phyloP scores from a whole-genome alignment of 2,888 invertebrate genomes.

The Lepas anatifera region DNA sequence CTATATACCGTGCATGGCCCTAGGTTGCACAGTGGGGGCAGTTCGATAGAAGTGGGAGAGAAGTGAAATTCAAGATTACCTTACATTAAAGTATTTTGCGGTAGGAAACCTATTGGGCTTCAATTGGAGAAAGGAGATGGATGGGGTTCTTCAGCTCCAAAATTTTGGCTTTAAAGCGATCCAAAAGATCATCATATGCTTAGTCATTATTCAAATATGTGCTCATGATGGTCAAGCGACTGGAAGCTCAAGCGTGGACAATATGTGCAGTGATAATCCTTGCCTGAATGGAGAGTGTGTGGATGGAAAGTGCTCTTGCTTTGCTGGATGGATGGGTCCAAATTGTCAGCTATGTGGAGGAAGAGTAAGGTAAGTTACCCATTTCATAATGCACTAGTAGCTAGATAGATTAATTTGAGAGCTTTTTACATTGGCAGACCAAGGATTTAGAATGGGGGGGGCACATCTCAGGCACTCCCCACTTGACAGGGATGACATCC shows the following conservation, averaged over 20 bases:
- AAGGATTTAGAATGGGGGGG: too few relatives aligned
- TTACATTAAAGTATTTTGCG: too few relatives aligned
- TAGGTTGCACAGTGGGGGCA: too few relatives aligned
- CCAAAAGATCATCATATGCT: background rate
- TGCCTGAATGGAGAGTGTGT: conserved; percentile 13
- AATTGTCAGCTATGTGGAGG: conserved; percentile 36
- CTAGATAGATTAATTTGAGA: too few relatives aligned
- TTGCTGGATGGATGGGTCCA: conserved; percentile 35
- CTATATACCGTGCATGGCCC: too few relatives aligned
- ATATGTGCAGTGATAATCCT: background rate
- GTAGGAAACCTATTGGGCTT: too few relatives aligned
- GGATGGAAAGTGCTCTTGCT: conserved; percentile 29
- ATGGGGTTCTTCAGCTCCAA: background rate
- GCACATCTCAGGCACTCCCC: too few relatives aligned
- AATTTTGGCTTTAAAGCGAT: background rate
- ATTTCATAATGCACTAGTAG: too few relatives aligned
- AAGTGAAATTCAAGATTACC: too few relatives aligned
- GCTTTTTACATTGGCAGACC: too few relatives aligned
- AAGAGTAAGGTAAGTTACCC: conserved; percentile 20
- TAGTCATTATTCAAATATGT: background rate
- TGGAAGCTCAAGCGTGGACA: background rate
- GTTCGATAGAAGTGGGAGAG: too few relatives aligned
- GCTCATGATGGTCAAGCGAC: background rate
- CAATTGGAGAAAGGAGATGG: background rate
- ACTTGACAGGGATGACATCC: too few relatives aligned